Conservation (phyloP, 2,797 vertebrate species). For the Hemibagrus guttatus region DNA sequence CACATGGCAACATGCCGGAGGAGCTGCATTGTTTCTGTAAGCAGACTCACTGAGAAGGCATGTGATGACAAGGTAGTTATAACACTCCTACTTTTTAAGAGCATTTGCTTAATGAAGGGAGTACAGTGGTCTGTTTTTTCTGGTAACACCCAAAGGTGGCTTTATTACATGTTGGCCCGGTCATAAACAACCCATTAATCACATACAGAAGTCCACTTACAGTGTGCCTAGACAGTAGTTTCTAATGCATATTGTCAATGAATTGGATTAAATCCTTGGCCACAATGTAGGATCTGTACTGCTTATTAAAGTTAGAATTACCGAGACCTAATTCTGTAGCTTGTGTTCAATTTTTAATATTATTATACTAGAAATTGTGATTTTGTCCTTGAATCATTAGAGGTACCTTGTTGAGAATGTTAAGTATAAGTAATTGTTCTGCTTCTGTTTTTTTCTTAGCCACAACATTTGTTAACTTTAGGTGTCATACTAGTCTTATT, state of each 20-base stretch:
- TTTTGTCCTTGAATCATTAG: neutral
- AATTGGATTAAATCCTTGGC: neutral
- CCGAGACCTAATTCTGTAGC: neutral
- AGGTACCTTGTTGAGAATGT: neutral
- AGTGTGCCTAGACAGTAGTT: neutral
- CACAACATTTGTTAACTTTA: neutral
- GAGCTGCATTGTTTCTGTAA: constrained; percentile 15
- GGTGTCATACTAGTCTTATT: neutral
- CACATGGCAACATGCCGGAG: constrained; percentile 28
- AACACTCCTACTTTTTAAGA: constrained; percentile 19
- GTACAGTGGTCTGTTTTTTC: constrained; percentile 17
- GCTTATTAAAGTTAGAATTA: neutral
- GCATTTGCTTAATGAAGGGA: neutral
- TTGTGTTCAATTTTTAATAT: neutral
- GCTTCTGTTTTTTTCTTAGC: neutral
- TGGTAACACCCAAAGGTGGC: neutral
- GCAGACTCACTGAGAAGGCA: neutral
- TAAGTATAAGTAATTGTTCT: neutral
- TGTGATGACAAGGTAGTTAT: constrained; percentile 7
- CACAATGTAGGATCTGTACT: neutral
- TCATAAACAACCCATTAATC: neutral
- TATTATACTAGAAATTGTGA: neutral
- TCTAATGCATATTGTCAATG: neutral
- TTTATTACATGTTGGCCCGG: neutral
- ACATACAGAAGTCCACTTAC: neutral